phyloP scores from a whole-genome alignment of 2,113 vertebrate species.

The Epinephelus cyanopodus region DNA sequence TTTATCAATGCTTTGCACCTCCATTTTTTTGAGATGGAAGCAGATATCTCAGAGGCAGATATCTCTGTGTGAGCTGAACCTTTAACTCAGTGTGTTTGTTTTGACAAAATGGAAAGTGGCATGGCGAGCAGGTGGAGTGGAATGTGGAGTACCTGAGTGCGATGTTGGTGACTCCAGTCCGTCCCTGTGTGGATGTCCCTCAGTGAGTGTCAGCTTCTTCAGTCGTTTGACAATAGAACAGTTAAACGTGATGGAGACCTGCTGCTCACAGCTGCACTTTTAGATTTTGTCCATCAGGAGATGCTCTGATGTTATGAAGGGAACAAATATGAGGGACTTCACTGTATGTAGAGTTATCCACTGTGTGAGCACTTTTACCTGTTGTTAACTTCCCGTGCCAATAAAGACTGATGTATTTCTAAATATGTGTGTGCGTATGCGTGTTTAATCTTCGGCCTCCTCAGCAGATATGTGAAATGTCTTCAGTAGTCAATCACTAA shows the following conservation, averaged over 20 bases:
- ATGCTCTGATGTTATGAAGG: conserved; percentile 1
- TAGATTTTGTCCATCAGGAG: conserved; percentile 2
- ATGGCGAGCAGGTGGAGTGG: background rate
- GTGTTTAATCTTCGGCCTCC: background rate
- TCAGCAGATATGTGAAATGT: background rate
- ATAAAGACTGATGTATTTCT: conserved; percentile 60
- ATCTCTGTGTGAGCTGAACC: background rate
- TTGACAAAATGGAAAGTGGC: background rate
- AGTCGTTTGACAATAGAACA: background rate
- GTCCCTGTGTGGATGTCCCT: background rate
- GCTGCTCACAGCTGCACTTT: background rate
- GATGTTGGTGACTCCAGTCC: background rate
- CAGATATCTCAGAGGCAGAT: background rate
- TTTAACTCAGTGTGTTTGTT: background rate
- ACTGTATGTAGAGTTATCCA: conserved; percentile 1
- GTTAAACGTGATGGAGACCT: background rate
- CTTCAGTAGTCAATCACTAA: background rate
- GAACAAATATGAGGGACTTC: background rate
- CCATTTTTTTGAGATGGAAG: background rate
- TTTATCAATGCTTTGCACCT: background rate
- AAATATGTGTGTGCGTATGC: background rate
- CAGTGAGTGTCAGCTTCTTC: background rate
- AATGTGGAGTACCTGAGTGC: background rate
- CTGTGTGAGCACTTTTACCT: conserved; percentile 22
- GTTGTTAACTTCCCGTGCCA: conserved; percentile 29